Percentiles rank a stretch among this genome's conserved stretches.
Conservation (phyloP, 1,140 invertebrate genomes). For the Drosophila ercepeae region DNA sequence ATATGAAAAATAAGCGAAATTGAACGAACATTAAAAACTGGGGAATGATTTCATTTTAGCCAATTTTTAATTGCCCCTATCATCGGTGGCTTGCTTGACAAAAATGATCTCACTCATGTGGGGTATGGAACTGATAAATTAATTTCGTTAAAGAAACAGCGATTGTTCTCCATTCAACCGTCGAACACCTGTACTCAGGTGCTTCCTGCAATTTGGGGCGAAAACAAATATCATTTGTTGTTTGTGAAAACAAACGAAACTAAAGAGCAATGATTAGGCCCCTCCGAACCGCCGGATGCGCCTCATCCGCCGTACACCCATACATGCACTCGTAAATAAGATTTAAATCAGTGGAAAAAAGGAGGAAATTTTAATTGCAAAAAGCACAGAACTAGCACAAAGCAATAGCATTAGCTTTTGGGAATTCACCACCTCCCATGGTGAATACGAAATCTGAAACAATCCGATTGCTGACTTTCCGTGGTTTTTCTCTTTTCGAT, state of each 20-base stretch:
- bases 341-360: conserved; percentile 71
- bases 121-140: conserved; percentile 19
- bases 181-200: conserved; percentile 57
- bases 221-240: conserved; percentile 60
- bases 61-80: conserved; percentile 60
- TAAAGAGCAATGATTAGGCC: conserved; percentile 21
- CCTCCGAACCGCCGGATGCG: conserved; percentile 33
- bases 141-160: conserved; percentile 11
- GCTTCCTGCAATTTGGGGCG: conserved; percentile 75
- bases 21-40: conserved; percentile 10
- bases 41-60: conserved; percentile 75
- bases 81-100: conserved; percentile 48
- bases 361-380: conserved; percentile 75
- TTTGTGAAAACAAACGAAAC: conserved; percentile 53
- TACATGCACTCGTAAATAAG: conserved; percentile 66
- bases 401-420: conserved; percentile 45
- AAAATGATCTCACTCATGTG: conserved; percentile 66
- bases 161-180: conserved; percentile 38
- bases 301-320: conserved; percentile 56
- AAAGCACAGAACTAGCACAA: conserved; percentile 39
- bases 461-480: conserved; percentile 20
- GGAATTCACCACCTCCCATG: conserved; percentile 48
- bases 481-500: conserved; percentile 61
- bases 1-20: conserved; percentile 9
- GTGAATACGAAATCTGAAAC: conserved; percentile 36